Evolutionary conservation across 2,797 vertebrate species (phyloP), one percentile per base, ranked within the genome.

Genomic region (Amniataba percoides): DNA sequence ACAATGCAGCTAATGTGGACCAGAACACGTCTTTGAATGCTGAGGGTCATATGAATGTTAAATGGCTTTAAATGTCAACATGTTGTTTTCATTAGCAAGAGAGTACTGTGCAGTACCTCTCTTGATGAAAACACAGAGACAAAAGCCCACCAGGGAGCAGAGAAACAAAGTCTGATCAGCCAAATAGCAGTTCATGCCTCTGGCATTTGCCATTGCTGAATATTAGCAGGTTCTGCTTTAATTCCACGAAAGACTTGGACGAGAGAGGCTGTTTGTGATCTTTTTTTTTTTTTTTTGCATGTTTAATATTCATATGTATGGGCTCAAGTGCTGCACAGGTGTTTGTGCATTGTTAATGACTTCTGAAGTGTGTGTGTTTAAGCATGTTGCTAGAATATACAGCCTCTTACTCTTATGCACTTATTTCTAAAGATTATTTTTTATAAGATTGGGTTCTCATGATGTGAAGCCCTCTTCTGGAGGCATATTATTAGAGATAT

Each of bases 11-110:
- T 52, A 67, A 86, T 85, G 81, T 80, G 63, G 64, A 77, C 48
- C 63, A 78, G 71, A 76, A 66, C 31, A 16, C 34, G 34, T 72
- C 77, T 82, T 72, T 81, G 62, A 81, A 70, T 69, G 53, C 68
- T 51, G 79, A 82, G 73, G 72, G 86, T 87, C 89, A 84, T 71
- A 85, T 85, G 59, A 88, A 89, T 88, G 77, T 88, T 77, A 77
- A 88, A 84, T 77, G 63, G 77, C 76, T 88, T 78, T 80, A 88
- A 91, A 92, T 89, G 86, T 85, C 90, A 91, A 79, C 77, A 72
- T 79, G 77, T 82, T 83, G 72, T 80, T 92, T 89, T 87, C 73
- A 76, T 87, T 72, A 71, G 25, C 70, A 79, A 61, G 65, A 60
- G 74, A 59, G 27, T 63, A 66, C 80, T 86, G 71, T 85, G 67